Percentiles rank a stretch among this genome's conserved stretches.
Conservation (phyloP, 2,888 invertebrate species). For the Octodonta nipae region DNA sequence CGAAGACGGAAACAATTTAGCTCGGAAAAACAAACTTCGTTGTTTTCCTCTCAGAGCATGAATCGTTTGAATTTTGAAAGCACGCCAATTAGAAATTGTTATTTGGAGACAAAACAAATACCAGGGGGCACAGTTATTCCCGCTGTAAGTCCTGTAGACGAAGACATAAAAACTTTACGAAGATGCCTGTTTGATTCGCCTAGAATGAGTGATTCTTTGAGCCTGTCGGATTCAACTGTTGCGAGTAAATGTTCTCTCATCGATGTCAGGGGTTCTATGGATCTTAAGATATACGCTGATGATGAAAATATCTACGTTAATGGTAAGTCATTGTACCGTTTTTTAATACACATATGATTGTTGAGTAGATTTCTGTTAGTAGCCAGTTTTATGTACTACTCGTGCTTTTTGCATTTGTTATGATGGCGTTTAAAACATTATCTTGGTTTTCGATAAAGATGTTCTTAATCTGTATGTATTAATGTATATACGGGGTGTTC, state of each 20-base stretch:
- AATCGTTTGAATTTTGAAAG: conserved; percentile 15
- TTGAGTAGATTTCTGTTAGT: not conserved
- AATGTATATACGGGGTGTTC: no score
- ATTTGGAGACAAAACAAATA: conserved; percentile 21
- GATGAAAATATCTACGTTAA: conserved; percentile 31
- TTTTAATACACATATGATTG: not conserved
- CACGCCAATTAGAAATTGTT: conserved; percentile 20
- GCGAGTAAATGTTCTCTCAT: conserved; percentile 18
- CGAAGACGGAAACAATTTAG: conserved; percentile 37
- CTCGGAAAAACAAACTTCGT: conserved; percentile 11
- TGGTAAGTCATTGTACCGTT: conserved; percentile 27
- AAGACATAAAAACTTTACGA: conserved; percentile 23
- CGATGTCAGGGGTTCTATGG: conserved; percentile 31
- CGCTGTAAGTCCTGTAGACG: conserved; percentile 3
- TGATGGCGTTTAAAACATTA: conserved; percentile 1
- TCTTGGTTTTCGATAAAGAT: not conserved
- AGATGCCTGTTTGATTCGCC: conserved; percentile 36
- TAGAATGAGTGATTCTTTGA: conserved; percentile 14
- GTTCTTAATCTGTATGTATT: conserved; percentile 1
- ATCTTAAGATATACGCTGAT: conserved; percentile 30
- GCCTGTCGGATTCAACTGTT: conserved; percentile 21
- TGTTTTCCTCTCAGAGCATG: not conserved
- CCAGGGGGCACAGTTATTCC: not conserved
- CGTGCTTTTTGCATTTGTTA: no score
- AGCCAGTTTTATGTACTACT: not conserved